Evolutionary conservation across 1,140 invertebrate genomes (phyloP).

Genomic region (Samia ricini): DNA sequence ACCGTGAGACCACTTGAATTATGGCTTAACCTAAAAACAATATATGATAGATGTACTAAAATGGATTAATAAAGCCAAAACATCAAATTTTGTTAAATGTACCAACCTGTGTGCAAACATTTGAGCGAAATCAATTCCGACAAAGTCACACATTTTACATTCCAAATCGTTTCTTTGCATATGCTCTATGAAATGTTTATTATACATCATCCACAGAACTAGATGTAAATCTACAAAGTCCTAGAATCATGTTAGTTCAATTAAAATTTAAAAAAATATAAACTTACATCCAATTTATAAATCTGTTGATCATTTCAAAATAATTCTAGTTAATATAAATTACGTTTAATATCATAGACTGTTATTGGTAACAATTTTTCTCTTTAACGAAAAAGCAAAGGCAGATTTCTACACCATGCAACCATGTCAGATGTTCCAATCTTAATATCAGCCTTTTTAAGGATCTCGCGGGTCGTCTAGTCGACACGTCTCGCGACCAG

Average conservation of each 20-base stretch:
- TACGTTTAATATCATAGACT: too few species aligned
- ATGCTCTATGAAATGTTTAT: slow-evolving; percentile 40
- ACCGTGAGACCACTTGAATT: slow-evolving; percentile 15
- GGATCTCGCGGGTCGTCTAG: too few species aligned
- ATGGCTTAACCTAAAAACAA: slow-evolving; percentile 39
- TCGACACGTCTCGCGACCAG: too few species aligned
- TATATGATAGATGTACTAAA: slow-evolving; percentile 1
- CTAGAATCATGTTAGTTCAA: slow-evolving; percentile 32
- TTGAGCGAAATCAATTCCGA: slow-evolving; percentile 41
- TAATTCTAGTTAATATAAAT: too few species aligned
- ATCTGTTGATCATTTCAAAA: too few species aligned
- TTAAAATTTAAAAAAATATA: neutral
- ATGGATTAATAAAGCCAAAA: too few species aligned
- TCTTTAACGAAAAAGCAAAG: too few species aligned
- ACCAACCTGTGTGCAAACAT: slow-evolving; percentile 49
- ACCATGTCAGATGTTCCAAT: too few species aligned
- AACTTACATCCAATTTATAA: neutral
- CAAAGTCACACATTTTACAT: slow-evolving; percentile 45
- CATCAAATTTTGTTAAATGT: neutral
- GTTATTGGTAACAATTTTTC: too few species aligned
- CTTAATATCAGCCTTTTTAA: too few species aligned
- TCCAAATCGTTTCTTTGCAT: slow-evolving; percentile 34
- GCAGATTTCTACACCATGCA: too few species aligned
- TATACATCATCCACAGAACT: slow-evolving; percentile 18
- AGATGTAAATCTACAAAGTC: slow-evolving; percentile 37